These are phyloP conservation scores for Nematolebias whitei DNA, from an alignment of 2,113 vertebrate species.

Conservation along the genomic window DNA sequence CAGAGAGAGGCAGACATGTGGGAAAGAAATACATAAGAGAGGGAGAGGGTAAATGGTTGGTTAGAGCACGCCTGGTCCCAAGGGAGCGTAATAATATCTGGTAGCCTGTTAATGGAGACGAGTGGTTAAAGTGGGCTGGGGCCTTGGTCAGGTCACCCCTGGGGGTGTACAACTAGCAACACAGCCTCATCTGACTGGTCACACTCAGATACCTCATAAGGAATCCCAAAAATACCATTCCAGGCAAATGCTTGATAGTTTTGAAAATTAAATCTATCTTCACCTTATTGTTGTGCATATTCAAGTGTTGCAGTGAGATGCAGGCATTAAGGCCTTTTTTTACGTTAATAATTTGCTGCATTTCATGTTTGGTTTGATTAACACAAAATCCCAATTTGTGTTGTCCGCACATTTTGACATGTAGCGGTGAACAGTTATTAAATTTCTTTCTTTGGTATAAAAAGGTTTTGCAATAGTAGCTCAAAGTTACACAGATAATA, in stretches of 20 bases:
- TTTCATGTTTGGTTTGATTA: no score
- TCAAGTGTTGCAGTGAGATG: not conserved
- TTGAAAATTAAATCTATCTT: slow-evolving; percentile 29
- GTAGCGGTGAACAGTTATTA: no score
- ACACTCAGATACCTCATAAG: slow-evolving; percentile 35
- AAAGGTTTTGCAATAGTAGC: not conserved
- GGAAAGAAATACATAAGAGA: slow-evolving; percentile 67
- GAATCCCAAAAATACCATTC: slow-evolving; percentile 52
- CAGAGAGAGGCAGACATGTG: slow-evolving; percentile 54
- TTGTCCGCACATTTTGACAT: no score
- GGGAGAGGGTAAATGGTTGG: slow-evolving; percentile 71
- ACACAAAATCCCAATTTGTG: no score
- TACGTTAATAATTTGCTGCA: no score
- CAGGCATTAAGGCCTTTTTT: not conserved
- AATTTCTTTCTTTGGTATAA: no score
- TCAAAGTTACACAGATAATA: not conserved
- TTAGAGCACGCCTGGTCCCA: slow-evolving; percentile 69
- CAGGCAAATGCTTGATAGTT: slow-evolving; percentile 35
- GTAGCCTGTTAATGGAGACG: slow-evolving; percentile 74
- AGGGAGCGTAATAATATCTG: slow-evolving; percentile 75
- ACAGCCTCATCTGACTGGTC: slow-evolving; percentile 41
- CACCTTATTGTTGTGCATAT: not conserved
- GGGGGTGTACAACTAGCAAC: slow-evolving; percentile 69
- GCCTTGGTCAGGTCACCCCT: slow-evolving; percentile 65
- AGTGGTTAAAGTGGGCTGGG: slow-evolving; percentile 76